These are phyloP conservation scores for Garra rufa DNA, from an alignment of 2,113 vertebrate genomes.

Conservation along the genomic window DNA sequence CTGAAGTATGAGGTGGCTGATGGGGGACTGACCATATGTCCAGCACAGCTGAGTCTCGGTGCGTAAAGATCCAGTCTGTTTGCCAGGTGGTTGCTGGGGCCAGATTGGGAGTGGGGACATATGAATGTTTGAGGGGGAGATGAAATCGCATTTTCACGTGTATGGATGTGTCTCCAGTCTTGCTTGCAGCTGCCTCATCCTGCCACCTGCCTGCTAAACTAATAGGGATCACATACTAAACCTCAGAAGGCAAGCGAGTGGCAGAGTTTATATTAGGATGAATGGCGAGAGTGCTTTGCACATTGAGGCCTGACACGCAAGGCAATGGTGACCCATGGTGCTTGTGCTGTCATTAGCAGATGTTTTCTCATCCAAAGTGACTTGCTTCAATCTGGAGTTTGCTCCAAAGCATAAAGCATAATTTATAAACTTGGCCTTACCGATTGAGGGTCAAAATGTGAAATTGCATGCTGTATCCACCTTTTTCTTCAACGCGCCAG, in stretches of 20 bases:
- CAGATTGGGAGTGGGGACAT: conserved; percentile 67
- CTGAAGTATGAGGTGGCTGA: conserved; percentile 28
- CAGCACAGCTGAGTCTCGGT: conserved; percentile 52
- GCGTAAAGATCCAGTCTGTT: conserved; percentile 58
- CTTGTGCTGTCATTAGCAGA: conserved; percentile 17
- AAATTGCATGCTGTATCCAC: not conserved
- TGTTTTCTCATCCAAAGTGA: not conserved
- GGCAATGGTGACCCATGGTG: conserved; percentile 25
- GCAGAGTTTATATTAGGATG: conserved; percentile 74
- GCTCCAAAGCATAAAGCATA: not conserved
- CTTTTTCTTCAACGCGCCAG: no score
- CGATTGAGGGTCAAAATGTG: not conserved
- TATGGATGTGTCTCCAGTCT: conserved; percentile 66
- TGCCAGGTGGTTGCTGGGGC: conserved; percentile 74
- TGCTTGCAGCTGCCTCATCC: conserved; percentile 76
- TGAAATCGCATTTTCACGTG: conserved; percentile 81
- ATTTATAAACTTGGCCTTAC: not conserved
- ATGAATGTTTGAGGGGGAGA: conserved; percentile 63
- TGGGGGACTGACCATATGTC: conserved; percentile 53
- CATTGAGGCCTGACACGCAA: conserved; percentile 63
- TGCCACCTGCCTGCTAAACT: conserved; percentile 82
- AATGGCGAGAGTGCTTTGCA: conserved; percentile 71
- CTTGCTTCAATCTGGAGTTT: not conserved
- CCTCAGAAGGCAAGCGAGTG: conserved; percentile 65
- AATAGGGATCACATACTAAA: conserved; percentile 77